These are phyloP conservation scores for Trichogramma pretiosum DNA, from an alignment of 1,140 invertebrate species.

Conservation along the genomic window DNA sequence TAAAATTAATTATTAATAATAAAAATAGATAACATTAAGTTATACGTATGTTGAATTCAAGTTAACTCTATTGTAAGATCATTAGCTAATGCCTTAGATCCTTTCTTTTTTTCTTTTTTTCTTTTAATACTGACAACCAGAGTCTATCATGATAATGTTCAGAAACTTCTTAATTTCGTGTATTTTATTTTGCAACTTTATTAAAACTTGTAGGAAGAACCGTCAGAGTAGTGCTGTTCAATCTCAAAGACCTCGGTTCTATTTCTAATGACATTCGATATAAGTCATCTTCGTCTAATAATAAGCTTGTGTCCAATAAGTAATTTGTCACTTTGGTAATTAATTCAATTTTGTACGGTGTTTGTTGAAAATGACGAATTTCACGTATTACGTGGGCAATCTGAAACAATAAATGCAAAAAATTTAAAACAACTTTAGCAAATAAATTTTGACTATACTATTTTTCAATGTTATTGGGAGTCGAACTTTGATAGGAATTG, in stretches of 20 bases:
- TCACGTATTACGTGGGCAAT: slow-evolving; percentile 89
- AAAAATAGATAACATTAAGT: no score
- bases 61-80: no score
- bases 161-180: no score
- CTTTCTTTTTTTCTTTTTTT: no score
- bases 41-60: no score
- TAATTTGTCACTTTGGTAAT: slow-evolving; percentile 75
- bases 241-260: slow-evolving; percentile 65
- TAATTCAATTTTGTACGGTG: slow-evolving; percentile 83
- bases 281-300: slow-evolving; percentile 75
- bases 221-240: slow-evolving; percentile 42
- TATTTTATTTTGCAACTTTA: slow-evolving; percentile 7
- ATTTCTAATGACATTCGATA: slow-evolving; percentile 76
- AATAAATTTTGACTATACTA: no score
- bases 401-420: slow-evolving; percentile 54
- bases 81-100: no score
- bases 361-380: slow-evolving; percentile 86
- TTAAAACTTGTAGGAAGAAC: slow-evolving; percentile 21
- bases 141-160: background rate
- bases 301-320: slow-evolving; percentile 65
- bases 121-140: no score
- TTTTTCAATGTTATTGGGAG: no score
- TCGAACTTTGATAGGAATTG: no score
- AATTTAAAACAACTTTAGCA: no score
- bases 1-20: no score